Percentiles rank a stretch among this genome's conserved stretches.
phyloP scores from a whole-genome alignment of 2,888 invertebrate species.

The Ischnus inquisitorius region DNA sequence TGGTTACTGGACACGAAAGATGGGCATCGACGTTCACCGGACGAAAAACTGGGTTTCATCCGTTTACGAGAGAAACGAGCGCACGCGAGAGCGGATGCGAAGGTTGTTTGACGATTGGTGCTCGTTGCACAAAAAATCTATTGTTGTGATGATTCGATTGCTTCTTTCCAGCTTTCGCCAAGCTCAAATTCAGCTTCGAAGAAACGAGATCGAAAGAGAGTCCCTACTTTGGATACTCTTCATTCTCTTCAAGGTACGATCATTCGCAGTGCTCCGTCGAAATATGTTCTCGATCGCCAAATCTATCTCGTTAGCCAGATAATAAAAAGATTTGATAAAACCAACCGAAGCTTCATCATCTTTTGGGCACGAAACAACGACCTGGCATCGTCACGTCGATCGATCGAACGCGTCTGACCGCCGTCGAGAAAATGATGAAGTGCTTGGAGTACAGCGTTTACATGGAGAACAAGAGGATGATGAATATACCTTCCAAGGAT shows the following conservation, averaged over 20 bases:
- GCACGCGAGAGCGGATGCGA: conserved; percentile 72
- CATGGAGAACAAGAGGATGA: conserved; percentile 36
- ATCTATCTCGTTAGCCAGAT: too few species aligned
- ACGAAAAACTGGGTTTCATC: conserved; percentile 72
- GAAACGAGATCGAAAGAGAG: conserved; percentile 72
- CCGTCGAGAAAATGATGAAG: conserved; percentile 78
- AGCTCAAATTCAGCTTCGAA: conserved; percentile 61
- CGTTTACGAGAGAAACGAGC: conserved; percentile 72
- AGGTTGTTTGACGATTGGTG: conserved; percentile 49
- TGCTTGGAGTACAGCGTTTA: conserved; percentile 75
- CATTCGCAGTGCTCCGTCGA: background rate
- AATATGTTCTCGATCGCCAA: background rate
- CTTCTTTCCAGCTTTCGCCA: conserved; percentile 70
- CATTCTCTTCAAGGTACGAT: conserved; percentile 79
- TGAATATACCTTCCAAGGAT: conserved; percentile 34
- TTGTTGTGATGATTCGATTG: background rate
- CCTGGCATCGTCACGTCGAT: conserved; percentile 77
- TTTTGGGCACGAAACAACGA: conserved; percentile 74
- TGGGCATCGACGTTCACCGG: conserved; percentile 65
- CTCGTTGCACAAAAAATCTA: background rate
- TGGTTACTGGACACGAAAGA: conserved; percentile 75
- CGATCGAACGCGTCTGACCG: conserved; percentile 72
- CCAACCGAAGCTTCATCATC: conserved; percentile 76
- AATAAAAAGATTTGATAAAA: background rate
- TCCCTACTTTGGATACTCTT: conserved; percentile 79